phyloP scores from a whole-genome alignment of 30 jellyfish, hydroid and myxozoan species.

The Rhopilema esculentum region DNA sequence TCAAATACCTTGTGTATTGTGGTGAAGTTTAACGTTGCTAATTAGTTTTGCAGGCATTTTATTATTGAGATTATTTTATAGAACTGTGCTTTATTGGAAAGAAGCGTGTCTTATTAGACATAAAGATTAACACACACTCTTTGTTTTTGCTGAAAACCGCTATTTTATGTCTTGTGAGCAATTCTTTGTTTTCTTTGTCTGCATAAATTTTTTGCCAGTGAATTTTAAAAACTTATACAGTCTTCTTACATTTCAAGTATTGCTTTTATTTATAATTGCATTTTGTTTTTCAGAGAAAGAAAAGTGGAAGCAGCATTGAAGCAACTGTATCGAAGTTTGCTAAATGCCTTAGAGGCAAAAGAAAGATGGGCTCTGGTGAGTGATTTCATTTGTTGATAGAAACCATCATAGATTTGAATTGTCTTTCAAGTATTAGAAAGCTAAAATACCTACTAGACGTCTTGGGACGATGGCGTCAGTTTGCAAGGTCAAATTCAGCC shows the following conservation, averaged over 20 bases:
- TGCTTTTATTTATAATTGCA: no score
- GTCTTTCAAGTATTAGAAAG: neutral
- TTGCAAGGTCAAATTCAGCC: no score
- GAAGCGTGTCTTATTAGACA: neutral
- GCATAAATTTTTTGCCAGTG: no score
- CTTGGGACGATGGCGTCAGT: no score
- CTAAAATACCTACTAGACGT: no score
- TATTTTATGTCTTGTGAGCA: no score
- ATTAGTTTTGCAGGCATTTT: neutral
- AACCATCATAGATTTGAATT: neutral
- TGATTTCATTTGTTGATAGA: neutral
- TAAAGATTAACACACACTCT: no score
- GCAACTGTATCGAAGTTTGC: slow-evolving; percentile 27
- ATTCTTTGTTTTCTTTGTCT: no score
- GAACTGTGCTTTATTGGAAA: neutral
- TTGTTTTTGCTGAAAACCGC: no score
- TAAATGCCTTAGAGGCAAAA: slow-evolving; percentile 52
- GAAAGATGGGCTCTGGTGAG: slow-evolving; percentile 67
- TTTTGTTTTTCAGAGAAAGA: slow-evolving; percentile 9
- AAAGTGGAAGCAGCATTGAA: slow-evolving; percentile 17
- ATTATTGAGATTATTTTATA: neutral
- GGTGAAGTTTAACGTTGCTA: neutral
- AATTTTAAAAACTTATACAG: no score
- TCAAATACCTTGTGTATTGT: neutral
- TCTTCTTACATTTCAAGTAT: no score